These are phyloP conservation scores for Agonopterix alstromeriana DNA, from an alignment of 2,888 invertebrate genomes.

Conservation along the genomic window DNA sequence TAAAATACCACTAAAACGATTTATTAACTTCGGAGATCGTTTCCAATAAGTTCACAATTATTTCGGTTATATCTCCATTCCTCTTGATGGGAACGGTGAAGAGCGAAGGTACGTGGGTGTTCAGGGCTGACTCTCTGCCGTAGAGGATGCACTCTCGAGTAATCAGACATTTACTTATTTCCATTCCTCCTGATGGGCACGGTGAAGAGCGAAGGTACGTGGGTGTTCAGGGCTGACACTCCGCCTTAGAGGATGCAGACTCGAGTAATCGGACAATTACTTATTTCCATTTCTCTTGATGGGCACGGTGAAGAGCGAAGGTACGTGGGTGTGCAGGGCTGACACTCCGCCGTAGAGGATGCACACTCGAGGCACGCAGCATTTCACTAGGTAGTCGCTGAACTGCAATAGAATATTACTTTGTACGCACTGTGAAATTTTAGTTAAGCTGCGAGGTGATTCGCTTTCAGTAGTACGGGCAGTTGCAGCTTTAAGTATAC, in stretches of 20 bases:
- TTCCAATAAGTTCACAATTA: no score
- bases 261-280: constrained; percentile 41
- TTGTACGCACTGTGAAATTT: no score
- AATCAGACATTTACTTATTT: constrained; percentile 5
- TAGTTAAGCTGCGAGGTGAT: no score
- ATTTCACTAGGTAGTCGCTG: constrained; percentile 88
- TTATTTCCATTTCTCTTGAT: constrained; percentile 24
- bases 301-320: constrained; percentile 71
- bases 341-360: constrained; percentile 92
- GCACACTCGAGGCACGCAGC: constrained; percentile 87
- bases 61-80: no score
- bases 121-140: no score
- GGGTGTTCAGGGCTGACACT: constrained; percentile 84
- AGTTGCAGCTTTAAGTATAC: no score
- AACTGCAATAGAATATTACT: constrained; percentile 77
- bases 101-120: no score
- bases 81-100: no score
- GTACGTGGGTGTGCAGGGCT: constrained; percentile 81
- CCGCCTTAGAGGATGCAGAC: constrained; percentile 94
- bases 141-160: no score
- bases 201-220: constrained; percentile 78
- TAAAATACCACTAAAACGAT: no score
- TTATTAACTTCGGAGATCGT: no score
- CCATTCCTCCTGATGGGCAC: constrained; percentile 35
- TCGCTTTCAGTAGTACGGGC: no score